Evolutionary conservation across 1,140 invertebrate species (phyloP).

Genomic region (Venustaconcha ellipsiformis): DNA sequence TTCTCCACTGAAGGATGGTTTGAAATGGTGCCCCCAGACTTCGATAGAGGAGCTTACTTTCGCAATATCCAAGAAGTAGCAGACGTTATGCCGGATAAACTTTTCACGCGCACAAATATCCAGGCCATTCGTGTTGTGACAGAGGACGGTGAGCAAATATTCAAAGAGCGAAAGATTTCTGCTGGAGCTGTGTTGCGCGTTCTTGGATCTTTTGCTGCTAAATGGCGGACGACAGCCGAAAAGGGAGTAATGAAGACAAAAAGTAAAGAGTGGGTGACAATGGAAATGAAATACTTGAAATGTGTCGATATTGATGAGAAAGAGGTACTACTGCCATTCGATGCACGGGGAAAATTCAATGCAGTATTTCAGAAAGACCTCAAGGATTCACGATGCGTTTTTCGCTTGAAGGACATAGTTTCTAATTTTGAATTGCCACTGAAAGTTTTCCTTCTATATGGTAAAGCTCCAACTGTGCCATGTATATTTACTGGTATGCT

Average conservation of each 20-base stretch:
- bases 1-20: conserved; percentile 52
- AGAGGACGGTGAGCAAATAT: conserved; percentile 34
- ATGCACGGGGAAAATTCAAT: conserved; percentile 55
- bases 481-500: conserved; percentile 62
- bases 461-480: conserved; percentile 57
- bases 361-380: conserved; percentile 51
- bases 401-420: conserved; percentile 57
- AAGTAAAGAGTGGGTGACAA: conserved; percentile 46
- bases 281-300: conserved; percentile 57
- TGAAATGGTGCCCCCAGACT: conserved; percentile 57
- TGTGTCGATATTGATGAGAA: conserved; percentile 46
- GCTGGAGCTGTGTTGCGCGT: conserved; percentile 49
- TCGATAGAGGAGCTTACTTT: conserved; percentile 44
- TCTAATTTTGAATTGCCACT: conserved; percentile 48
- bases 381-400: conserved; percentile 45
- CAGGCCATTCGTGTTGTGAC: conserved; percentile 45
- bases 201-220: conserved; percentile 49
- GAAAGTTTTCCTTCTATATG: conserved; percentile 56
- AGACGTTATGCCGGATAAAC: conserved; percentile 46
- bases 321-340: conserved; percentile 52
- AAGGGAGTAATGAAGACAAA: conserved; percentile 53
- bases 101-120: conserved; percentile 57
- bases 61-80: conserved; percentile 53
- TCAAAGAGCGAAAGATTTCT: conserved; percentile 50
- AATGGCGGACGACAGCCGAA: conserved; percentile 52